Evolutionary conservation across 92 coral and sea anemone genomes (phyloP), one percentile per base, ranked within the genome.

Genomic region (Hydrozoanthus gracilis): DNA sequence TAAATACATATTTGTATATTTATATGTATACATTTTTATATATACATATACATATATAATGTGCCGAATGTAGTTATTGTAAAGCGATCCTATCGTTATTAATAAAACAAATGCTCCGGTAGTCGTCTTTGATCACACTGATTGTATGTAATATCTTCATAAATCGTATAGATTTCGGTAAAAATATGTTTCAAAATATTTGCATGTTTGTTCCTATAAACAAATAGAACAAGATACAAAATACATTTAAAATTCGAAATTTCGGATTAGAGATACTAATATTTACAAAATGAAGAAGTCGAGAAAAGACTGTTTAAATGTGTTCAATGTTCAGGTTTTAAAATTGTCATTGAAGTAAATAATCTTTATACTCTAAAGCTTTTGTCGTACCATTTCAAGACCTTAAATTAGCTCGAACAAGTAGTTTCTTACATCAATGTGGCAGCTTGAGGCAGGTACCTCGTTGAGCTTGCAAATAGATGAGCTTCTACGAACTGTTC

Each of bases 121-220:
- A 74, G 77, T 47, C 35, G 48, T 50, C 47, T n/a, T 75, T 3
- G 79, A 75, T 18, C 65, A 76, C 12, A 46, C 73, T n/a, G 20
- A 51, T 62, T 12, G 20, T 18, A 49, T 49, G 51, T 4, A 18
- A 51, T 64, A 80, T 47, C 18, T 80, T 80, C 48, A 80, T 80
- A 80, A 80, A 80, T 80, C 48, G 44, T 60, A 62, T 65, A 65
- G 85, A 64, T 80, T 80, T 80, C 48, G 54, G 72, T 78, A 60
- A 60, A 60, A 79, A 62, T 62, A 80, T 10, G 16, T 54, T n/a
- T 2, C 47, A 68, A 68, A 12, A 18, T 18, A 62, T 80, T 44
- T 18, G 55, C 85, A 44, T 17, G 48, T 64, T 79, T 80, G 51
- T 65, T 67, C 35, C 73, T 80, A n/a, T n/a, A 80, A 79, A 65